Evolutionary conservation across 1,140 invertebrate species (phyloP), one percentile per base, ranked within the genome.

Genomic region (Aphaenogaster ashmeadi): DNA sequence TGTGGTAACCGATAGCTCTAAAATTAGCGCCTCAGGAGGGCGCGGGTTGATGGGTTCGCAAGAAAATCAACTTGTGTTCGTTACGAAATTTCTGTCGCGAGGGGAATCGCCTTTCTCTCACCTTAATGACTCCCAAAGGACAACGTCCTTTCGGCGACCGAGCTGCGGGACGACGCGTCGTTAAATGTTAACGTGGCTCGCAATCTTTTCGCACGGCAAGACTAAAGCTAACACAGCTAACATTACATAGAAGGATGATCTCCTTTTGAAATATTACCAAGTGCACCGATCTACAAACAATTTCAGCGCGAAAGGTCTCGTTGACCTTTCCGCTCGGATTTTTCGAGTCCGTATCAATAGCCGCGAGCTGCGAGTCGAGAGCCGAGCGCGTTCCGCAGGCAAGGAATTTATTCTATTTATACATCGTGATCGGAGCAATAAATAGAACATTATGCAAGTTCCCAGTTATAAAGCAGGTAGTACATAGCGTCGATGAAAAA

Each of bases 121-220:
- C 74, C 87, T 86, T 85, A 87, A 87, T 87, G 69, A 85, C 41
- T 50, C 6, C 13, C 47, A 87, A 87, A 87, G 86, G 86, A 87
- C 86, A 75, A 84, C 38, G 86, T 87, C 86, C 86, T 87, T 87
- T 85, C 62, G 18, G 21, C 38, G 58, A 44, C 33, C 27, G 67
- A 71, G 83, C 41, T 66, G 47, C 50, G 21, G 71, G 38, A 18
- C 21, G 18, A 71, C 50, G 64, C n/a, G n/a, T 41, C 62, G 36
- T 56, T 81, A 81, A 81, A 81, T 81, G 79, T 47, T 81, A 81
- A 71, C 66, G 11, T 13, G 0, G 38, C 21, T 36, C 47, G 64
- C 38, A 27, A 33, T 33, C 33, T 81, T 58, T 81, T 79, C 58
- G 36, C 21, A 33, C 21, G 6, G n/a, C 50, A 15, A 18, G 15